Percentiles rank a stretch among this genome's conserved stretches.
Conservation (phyloP, 92 coral and sea anemone genomes). For the Actinernus sp. region DNA sequence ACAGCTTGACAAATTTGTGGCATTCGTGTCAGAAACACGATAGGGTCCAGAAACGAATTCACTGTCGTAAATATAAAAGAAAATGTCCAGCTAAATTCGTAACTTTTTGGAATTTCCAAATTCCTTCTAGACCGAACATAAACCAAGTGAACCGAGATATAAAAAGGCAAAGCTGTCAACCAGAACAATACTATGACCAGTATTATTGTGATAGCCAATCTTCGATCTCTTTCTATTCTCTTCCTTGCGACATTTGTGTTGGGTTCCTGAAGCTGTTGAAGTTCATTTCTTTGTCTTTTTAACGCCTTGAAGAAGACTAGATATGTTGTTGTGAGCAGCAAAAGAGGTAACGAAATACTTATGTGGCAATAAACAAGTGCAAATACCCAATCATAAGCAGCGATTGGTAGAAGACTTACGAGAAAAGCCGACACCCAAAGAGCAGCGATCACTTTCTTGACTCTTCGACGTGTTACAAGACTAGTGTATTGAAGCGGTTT, state of each 20-base stretch:
- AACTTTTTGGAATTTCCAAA: too few relatives aligned
- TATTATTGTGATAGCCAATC: conserved; percentile 2
- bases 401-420: conserved; percentile 1
- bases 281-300: not conserved
- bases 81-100: too few relatives aligned
- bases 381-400: not conserved
- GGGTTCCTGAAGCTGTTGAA: not conserved
- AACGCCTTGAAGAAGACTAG: not conserved
- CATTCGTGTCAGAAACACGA: too few relatives aligned
- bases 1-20: too few relatives aligned
- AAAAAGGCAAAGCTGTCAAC: not conserved
- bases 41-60: too few relatives aligned
- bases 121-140: too few relatives aligned
- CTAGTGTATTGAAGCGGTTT: not conserved
- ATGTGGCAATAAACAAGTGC: not conserved
- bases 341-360: conserved; percentile 1
- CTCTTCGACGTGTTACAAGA: not conserved
- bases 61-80: too few relatives aligned
- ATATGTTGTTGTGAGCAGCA: not conserved
- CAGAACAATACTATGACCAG: conserved; percentile 2
- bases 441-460: not conserved
- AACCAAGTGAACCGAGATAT: not conserved
- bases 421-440: not conserved
- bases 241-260: not conserved
- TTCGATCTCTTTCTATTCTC: conserved; percentile 7